Evolutionary conservation across 2,888 invertebrate species (phyloP), one percentile per base, ranked within the genome.

Genomic region (Aethes cnicana): DNA sequence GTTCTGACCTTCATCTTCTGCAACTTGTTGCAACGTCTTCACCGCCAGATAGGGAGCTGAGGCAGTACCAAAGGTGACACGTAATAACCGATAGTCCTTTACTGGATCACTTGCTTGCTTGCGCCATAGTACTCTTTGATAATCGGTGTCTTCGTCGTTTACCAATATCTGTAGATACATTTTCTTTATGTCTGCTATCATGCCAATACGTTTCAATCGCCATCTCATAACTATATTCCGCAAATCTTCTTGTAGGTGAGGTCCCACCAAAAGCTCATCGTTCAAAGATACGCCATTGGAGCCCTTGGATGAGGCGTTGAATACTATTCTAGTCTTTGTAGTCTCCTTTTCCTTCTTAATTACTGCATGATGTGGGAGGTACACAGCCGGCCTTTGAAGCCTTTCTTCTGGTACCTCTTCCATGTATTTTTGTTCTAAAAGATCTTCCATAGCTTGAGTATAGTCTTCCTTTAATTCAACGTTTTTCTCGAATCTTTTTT

Each of bases 321-420:
- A n/a, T n/a, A n/a, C n/a, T n/a, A n/a, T n/a, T n/a, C n/a, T n/a
- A n/a, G n/a, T n/a, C n/a, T n/a, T n/a, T n/a, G n/a, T n/a, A n/a
- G n/a, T n/a, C n/a, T n/a, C n/a, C n/a, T n/a, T n/a, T n/a, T n/a
- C n/a, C n/a, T n/a, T n/a, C n/a, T n/a, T n/a, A n/a, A n/a, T n/a
- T n/a, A n/a, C n/a, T 0, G 64, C 58, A 25, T 64, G 69, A 41
- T 71, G 69, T n/a, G 70, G 68, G 20, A 70, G 37, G 35, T 66
- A 67, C 1, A 62, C 60, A 1, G 55, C 47, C 8, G 18, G 25
- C 4, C 48, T 50, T 0, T 20, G 17, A 18, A 47, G 16, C 7
- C 58, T 43, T 11, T 23, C 25, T 16, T 54, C 28, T 37, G 50
- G 35, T 1, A 58, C 47, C 21, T 12, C 8, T 26, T 59, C 57